phyloP scores from a whole-genome alignment of 2,797 vertebrate genomes.

The Mus caroli region DNA sequence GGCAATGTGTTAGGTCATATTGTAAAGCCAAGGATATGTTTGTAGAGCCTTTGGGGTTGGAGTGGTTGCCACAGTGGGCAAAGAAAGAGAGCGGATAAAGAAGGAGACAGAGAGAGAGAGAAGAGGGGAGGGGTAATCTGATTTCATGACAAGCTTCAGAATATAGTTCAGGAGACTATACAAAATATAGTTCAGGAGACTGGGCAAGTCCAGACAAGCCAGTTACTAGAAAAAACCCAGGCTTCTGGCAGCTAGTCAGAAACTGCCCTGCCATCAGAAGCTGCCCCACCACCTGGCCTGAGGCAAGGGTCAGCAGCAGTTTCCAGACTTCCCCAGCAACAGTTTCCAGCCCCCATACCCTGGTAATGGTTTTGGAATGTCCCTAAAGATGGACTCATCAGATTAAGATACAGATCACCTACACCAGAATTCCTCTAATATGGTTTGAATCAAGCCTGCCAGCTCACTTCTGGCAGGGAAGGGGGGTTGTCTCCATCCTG shows the following conservation, averaged over 20 bases:
- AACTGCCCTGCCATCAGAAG: neutral
- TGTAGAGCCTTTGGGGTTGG: neutral
- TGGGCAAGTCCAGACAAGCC: neutral
- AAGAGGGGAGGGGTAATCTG: rapidly evolving
- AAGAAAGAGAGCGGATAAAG: no score
- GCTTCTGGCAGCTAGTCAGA: neutral
- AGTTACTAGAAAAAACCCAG: neutral
- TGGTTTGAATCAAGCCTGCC: neutral
- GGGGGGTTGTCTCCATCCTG: neutral
- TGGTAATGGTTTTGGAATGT: neutral
- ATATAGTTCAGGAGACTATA: neutral
- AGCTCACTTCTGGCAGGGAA: neutral
- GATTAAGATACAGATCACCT: neutral
- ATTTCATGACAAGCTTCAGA: neutral
- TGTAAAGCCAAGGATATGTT: neutral
- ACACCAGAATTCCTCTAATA: neutral
- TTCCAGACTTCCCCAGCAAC: neutral
- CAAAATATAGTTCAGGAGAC: no score
- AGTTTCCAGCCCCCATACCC: neutral
- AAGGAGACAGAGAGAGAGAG: no score
- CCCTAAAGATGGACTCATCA: neutral
- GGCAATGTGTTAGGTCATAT: neutral
- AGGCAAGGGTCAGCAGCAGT: neutral
- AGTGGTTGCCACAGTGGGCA: neutral
- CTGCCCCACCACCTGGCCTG: neutral